phyloP scores from a whole-genome alignment of 37 sponge, comb jelly and placozoan species.

The Dysidea cf. avara region DNA sequence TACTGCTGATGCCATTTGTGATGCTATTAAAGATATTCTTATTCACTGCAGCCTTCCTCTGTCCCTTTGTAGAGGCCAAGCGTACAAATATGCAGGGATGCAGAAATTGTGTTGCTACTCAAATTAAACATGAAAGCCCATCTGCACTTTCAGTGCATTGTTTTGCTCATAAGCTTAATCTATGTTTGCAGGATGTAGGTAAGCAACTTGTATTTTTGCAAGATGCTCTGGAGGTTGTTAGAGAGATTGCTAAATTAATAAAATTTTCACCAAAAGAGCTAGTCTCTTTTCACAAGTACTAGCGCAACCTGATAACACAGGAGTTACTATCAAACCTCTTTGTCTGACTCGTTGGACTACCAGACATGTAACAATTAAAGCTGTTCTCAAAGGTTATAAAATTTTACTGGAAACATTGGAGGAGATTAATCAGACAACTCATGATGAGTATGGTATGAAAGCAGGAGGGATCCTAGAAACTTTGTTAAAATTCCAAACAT shows the following conservation, averaged over 20 bases:
- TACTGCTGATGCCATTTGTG: constrained; percentile 11
- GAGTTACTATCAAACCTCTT: constrained; percentile 34
- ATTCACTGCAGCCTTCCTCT: constrained; percentile 46
- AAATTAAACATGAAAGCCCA: constrained; percentile 39
- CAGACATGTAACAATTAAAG: constrained; percentile 42
- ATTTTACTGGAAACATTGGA: constrained; percentile 41
- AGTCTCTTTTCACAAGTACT: too few relatives aligned
- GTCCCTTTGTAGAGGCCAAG: constrained; percentile 58
- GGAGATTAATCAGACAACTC: constrained; percentile 51
- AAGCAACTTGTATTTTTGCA: constrained; percentile 17
- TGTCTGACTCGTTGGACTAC: constrained; percentile 65
- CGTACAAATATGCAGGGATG: constrained; percentile 59
- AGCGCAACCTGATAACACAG: constrained; percentile 4
- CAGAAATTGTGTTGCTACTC: constrained; percentile 49
- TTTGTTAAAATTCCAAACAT: constrained; percentile 47
- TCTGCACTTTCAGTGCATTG: constrained; percentile 70
- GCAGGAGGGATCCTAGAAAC: constrained; percentile 48
- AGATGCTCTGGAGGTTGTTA: constrained; percentile 52
- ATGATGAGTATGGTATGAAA: constrained; percentile 65
- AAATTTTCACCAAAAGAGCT: constrained; percentile 57
- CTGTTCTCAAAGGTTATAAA: constrained; percentile 33
- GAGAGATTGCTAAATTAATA: constrained; percentile 47
- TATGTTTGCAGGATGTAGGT: constrained; percentile 62
- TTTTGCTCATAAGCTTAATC: constrained; percentile 55
- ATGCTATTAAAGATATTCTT: constrained; percentile 46